Conservation (phyloP, 2,797 vertebrate species). For the Typhlichthys subterraneus region DNA sequence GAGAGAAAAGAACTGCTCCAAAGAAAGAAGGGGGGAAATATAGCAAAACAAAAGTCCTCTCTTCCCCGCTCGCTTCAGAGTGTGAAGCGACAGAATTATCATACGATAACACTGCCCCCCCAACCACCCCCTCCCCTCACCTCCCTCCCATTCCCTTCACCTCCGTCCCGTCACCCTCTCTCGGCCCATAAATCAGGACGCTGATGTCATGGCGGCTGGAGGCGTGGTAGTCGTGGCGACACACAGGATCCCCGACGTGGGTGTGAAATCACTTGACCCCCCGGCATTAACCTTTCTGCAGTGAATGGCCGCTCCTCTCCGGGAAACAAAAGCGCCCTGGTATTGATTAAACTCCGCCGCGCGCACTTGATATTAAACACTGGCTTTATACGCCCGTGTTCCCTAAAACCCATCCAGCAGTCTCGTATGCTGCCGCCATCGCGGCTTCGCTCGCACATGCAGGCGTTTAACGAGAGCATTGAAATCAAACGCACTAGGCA, state of each 20-base stretch:
- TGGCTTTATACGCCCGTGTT: slow-evolving; percentile 79
- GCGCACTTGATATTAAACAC: slow-evolving; percentile 95
- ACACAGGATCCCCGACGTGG: slow-evolving; percentile 88
- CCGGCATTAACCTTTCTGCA: slow-evolving; percentile 95
- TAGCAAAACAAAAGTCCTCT: slow-evolving; percentile 26
- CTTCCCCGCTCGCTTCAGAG: slow-evolving; percentile 53
- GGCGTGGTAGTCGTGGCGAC: slow-evolving; percentile 88
- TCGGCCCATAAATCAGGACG: slow-evolving; percentile 95
- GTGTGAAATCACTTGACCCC: slow-evolving; percentile 99
- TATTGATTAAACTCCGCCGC: slow-evolving; percentile 96
- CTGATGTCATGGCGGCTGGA: slow-evolving; percentile 94
- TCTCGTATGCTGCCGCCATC: not conserved
- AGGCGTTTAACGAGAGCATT: slow-evolving; percentile 29
- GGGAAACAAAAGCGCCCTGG: slow-evolving; percentile 91
- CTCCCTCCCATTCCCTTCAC: slow-evolving; percentile 27
- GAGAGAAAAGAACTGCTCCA: slow-evolving; percentile 58
- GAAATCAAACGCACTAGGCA: slow-evolving; percentile 23
- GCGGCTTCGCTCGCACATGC: slow-evolving; percentile 4
- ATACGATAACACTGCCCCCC: slow-evolving; percentile 84
- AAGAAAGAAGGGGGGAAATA: slow-evolving; percentile 25
- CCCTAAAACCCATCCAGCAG: slow-evolving; percentile 33
- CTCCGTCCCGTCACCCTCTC: slow-evolving; percentile 74
- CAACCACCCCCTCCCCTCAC: slow-evolving; percentile 25
- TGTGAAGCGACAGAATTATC: slow-evolving; percentile 86
- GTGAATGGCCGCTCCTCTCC: slow-evolving; percentile 91